Conservation (phyloP, 1,140 invertebrate species). For the Marisa cornuarietis region DNA sequence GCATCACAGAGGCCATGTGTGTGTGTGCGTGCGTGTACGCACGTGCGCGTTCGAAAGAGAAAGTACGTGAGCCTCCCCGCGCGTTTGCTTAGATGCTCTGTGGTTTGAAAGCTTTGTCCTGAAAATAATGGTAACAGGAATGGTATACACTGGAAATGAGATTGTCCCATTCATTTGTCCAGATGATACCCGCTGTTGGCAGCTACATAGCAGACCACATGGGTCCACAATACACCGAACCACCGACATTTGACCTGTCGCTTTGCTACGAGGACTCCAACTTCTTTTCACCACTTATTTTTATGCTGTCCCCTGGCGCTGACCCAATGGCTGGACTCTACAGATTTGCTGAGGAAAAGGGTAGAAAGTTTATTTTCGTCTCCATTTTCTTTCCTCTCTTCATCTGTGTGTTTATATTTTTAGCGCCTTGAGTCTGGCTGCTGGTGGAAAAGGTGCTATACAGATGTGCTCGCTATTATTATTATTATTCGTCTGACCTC, state of each 20-base stretch:
- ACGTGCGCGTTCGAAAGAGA: no score
- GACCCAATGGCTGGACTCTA: slow-evolving; percentile 66
- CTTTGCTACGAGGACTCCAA: slow-evolving; percentile 62
- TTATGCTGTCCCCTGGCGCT: slow-evolving; percentile 65
- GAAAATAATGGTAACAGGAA: background rate
- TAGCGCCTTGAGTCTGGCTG: no score
- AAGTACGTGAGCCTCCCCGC: no score
- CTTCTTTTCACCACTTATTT: slow-evolving; percentile 62
- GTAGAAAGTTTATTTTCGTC: slow-evolving; percentile 31
- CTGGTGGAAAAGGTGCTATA: no score
- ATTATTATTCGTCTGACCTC: no score
- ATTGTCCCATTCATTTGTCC: slow-evolving; percentile 12
- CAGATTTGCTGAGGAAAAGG: slow-evolving; percentile 66
- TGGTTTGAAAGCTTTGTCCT: no score
- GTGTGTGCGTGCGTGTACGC: slow-evolving; percentile 4
- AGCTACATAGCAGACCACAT: slow-evolving; percentile 61
- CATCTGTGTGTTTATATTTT: no score
- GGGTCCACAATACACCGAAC: slow-evolving; percentile 63
- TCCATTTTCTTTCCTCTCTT: no score
- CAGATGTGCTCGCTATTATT: no score
- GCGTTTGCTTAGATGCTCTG: no score
- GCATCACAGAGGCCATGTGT: background rate
- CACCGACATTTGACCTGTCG: slow-evolving; percentile 65
- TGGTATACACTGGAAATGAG: background rate
- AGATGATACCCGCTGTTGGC: slow-evolving; percentile 65